phyloP scores from a whole-genome alignment of 2,888 invertebrate genomes.

The Pardosa pseudoannulata region DNA sequence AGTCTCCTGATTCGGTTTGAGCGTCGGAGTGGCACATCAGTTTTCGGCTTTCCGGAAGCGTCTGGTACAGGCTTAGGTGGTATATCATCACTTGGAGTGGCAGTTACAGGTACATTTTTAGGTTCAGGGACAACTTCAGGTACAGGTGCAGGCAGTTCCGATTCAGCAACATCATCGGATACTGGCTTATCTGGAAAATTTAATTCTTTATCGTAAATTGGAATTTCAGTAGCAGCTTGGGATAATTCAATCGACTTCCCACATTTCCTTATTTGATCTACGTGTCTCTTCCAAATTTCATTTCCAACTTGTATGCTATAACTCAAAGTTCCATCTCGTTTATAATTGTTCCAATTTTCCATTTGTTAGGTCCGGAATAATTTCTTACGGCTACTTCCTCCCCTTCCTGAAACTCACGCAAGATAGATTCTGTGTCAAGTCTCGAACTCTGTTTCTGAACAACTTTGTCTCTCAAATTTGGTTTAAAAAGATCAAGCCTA shows the following conservation, averaged over 20 bases:
- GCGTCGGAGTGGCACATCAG: conserved; percentile 40
- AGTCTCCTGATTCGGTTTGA: conserved; percentile 44
- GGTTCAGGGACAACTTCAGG: conserved; percentile 26
- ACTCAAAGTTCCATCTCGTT: conserved; percentile 23
- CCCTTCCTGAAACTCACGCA: conserved; percentile 55
- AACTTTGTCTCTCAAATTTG: conserved; percentile 35
- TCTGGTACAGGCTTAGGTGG: conserved; percentile 19
- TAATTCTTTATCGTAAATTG: conserved; percentile 49
- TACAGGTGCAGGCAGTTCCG: conserved; percentile 49
- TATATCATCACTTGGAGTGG: conserved; percentile 17
- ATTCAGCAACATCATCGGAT: conserved; percentile 50
- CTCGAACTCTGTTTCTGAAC: conserved; percentile 48
- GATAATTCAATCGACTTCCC: conserved; percentile 49
- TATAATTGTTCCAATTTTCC: conserved; percentile 11
- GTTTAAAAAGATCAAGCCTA: conserved; percentile 38
- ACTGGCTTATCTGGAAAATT: conserved; percentile 47
- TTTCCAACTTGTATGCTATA: conserved; percentile 36
- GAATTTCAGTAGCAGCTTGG: conserved; percentile 47
- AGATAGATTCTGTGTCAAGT: conserved; percentile 47
- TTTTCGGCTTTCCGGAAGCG: conserved; percentile 19
- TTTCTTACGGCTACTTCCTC: conserved; percentile 51
- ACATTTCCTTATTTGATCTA: conserved; percentile 45
- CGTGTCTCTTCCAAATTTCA: conserved; percentile 46
- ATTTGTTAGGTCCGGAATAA: conserved; percentile 33
- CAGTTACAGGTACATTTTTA: conserved; percentile 11